A percentile compares a stretch with the other conserved stretches of the same genome.
phyloP scores from a whole-genome alignment of 2,797 vertebrate genomes.

The Rhynchotus rufescens region DNA sequence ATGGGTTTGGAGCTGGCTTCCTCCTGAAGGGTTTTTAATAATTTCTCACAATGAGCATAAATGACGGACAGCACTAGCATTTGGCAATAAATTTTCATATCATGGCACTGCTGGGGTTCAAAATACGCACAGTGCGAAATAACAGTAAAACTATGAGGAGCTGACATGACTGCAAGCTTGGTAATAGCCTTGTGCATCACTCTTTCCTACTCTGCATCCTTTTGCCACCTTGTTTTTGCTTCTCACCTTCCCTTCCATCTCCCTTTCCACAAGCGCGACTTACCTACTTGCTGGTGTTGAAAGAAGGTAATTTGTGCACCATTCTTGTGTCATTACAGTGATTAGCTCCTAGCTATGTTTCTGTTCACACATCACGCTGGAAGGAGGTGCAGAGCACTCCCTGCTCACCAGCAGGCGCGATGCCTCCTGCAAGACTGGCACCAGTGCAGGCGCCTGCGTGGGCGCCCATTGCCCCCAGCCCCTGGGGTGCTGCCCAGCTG shows the following conservation, averaged over 20 bases:
- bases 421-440: not conserved
- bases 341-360: conserved; percentile 11
- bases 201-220: rapidly evolving
- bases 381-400: conserved; percentile 6
- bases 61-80: not conserved
- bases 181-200: rapidly evolving
- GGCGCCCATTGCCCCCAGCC: rapidly evolving
- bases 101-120: not conserved
- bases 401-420: not conserved
- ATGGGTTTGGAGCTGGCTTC: conserved; percentile 14
- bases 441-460: not conserved
- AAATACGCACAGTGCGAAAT: rapidly evolving
- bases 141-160: not conserved
- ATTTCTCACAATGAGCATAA: not conserved
- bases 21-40: conserved; percentile 6
- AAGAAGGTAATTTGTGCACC: conserved; percentile 33
- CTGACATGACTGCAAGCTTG: not conserved
- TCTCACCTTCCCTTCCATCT: not conserved
- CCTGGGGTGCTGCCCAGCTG: not conserved
- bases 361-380: not conserved
- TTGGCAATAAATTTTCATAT: not conserved
- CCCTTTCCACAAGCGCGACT: not conserved
- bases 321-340: conserved; percentile 49
- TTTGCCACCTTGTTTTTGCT: not conserved
- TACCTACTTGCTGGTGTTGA: not conserved